A percentile compares a stretch with the other conserved stretches of the same genome.
These are phyloP conservation scores for Drosophila vallismaia DNA, from an alignment of 2,888 invertebrate species.

Conservation along the genomic window DNA sequence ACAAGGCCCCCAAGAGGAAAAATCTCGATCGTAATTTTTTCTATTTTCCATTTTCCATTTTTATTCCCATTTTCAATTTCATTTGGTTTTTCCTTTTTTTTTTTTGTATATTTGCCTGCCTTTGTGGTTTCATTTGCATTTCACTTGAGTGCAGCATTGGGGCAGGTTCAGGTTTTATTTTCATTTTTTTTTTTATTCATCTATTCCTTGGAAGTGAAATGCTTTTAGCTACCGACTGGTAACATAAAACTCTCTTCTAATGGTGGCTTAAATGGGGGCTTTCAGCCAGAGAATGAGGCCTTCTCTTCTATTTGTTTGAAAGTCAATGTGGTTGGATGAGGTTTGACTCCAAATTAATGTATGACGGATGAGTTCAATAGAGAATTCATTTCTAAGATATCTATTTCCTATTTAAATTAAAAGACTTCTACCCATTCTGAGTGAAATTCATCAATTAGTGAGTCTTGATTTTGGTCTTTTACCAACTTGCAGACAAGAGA, in stretches of 20 bases:
- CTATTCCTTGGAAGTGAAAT: conserved; percentile 9
- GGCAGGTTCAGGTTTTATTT: conserved; percentile 41
- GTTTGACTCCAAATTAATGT: not conserved
- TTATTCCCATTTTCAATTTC: conserved; percentile 41
- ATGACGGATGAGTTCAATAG: not conserved
- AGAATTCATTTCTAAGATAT: too few species aligned
- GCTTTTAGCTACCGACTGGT: conserved; percentile 48
- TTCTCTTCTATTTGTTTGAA: conserved; percentile 9
- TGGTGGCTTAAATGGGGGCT: conserved; percentile 59
- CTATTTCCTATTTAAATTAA: not conserved
- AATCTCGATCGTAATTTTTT: conserved; percentile 18
- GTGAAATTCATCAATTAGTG: conserved; percentile 10
- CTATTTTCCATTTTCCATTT: conserved; percentile 11
- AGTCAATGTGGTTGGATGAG: conserved; percentile 21
- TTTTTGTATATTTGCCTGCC: conserved; percentile 11
- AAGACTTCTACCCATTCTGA: not conserved
- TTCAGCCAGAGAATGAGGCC: conserved; percentile 15
- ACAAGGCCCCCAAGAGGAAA: not conserved
- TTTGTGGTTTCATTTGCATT: conserved; percentile 49
- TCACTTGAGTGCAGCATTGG: conserved; percentile 41
- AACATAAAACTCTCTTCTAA: conserved; percentile 64
- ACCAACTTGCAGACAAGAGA: conserved; percentile 1
- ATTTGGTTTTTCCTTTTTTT: conserved; percentile 13
- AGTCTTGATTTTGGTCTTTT: conserved; percentile 1
- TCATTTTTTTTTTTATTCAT: not conserved